Percentiles rank a stretch among this genome's conserved stretches.
phyloP scores from a whole-genome alignment of 2,888 invertebrate genomes.

The Tortricodes alternella region DNA sequence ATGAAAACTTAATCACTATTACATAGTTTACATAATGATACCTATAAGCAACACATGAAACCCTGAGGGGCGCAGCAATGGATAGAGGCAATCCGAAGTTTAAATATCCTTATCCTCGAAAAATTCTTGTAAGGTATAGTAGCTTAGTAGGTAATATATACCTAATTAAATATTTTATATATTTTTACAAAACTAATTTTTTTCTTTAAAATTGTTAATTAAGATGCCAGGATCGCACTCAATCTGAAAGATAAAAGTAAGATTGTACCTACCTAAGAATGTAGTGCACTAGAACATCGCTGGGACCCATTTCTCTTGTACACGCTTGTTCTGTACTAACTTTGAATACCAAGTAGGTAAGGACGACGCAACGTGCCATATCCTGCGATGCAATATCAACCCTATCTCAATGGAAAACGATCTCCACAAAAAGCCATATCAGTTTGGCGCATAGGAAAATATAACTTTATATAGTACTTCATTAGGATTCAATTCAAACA shows the following conservation, averaged over 20 bases:
- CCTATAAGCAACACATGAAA: too few relatives aligned
- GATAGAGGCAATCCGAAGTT: too few relatives aligned
- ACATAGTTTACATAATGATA: too few relatives aligned
- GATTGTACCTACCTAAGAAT: not conserved
- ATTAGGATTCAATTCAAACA: conserved; percentile 37
- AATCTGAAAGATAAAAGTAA: conserved; percentile 4
- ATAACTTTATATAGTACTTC: conserved; percentile 30
- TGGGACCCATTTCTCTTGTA: conserved; percentile 27
- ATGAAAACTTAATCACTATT: too few relatives aligned
- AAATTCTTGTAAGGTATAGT: too few relatives aligned
- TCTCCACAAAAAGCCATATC: not conserved
- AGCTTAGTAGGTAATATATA: too few relatives aligned
- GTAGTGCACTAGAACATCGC: conserved; percentile 13
- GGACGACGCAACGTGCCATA: not conserved
- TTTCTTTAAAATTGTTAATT: too few relatives aligned
- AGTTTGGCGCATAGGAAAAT: not conserved
- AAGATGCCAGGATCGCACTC: too few relatives aligned
- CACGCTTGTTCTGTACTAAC: conserved; percentile 1
- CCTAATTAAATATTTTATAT: too few relatives aligned
- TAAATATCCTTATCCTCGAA: too few relatives aligned
- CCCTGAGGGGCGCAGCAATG: too few relatives aligned
- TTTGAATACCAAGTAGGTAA: conserved; percentile 25
- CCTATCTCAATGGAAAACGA: conserved; percentile 12
- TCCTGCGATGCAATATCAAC: not conserved
- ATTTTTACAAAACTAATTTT: too few relatives aligned